Evolutionary conservation across 1,140 invertebrate genomes (phyloP), one percentile per base, ranked within the genome.

Genomic region (Bombus confusus): DNA sequence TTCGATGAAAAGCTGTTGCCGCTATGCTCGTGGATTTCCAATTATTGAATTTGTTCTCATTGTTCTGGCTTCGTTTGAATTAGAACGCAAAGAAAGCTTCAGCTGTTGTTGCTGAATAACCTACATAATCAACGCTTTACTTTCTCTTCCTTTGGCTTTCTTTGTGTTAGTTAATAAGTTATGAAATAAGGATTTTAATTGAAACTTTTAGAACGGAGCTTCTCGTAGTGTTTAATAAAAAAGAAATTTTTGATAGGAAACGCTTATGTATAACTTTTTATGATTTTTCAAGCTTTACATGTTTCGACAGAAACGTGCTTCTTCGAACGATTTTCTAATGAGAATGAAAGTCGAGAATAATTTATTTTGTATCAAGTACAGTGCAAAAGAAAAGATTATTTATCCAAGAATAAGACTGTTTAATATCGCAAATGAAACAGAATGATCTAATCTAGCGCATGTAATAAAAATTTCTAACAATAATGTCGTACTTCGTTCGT

Each of bases 181-280:
- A 8, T 22, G 18, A 52, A 22, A 8, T 52, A 22, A 52, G 18
- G 18, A 8, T 22, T 52, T 62, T 28, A 13, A n/a, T n/a, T 13
- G 59, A n/a, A n/a, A 5, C 3, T 62, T 62, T 62, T 13, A 28
- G n/a, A 13, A n/a, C 28, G 0, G 0, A 28, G 59, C 3, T n/a
- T 12, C 10, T 62, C 28, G 10, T 12, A 62, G 12, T 62, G 10
- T 12, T 28, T 62, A 12, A 62, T 28, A 28, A 28, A 59, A 10
- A 28, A 0, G 57, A n/a, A 3, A 62, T n/a, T 12, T n/a, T 28
- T 28, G 0, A 62, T 25, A 1, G 57, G 1, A 0, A 10, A 62
- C 9, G 6, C 18, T 5, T 22, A 22, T 0, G 47, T 52, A 52
- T 22, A 22, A 52, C 18, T 22, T 52, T 52, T 52, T 22, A 22